A percentile compares a stretch with the other conserved stretches of the same genome.
Conservation (phyloP, 2,888 invertebrate genomes). For the Athrips mouffetella region DNA sequence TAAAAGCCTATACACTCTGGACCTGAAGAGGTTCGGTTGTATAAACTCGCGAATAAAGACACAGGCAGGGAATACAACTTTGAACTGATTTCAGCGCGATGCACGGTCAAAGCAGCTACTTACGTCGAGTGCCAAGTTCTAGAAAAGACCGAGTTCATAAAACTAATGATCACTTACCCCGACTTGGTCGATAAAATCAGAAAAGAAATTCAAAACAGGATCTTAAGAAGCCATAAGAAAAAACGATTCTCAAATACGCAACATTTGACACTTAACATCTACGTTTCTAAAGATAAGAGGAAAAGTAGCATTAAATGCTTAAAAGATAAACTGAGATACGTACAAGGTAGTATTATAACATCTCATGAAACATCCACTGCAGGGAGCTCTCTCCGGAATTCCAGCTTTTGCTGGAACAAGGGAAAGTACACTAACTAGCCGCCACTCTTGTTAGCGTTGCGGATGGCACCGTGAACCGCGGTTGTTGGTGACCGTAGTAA, state of each 20-base stretch:
- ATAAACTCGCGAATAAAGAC: too few species aligned
- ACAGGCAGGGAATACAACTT: too few species aligned
- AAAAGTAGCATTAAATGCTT: slow-evolving; percentile 71
- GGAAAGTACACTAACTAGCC: too few species aligned
- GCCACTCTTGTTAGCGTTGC: too few species aligned
- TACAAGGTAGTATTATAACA: slow-evolving; percentile 47
- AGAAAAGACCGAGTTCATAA: slow-evolving; percentile 66
- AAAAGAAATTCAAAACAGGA: slow-evolving; percentile 50
- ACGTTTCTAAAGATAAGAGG: slow-evolving; percentile 63
- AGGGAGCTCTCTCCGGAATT: too few species aligned
- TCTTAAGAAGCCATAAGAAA: slow-evolving; percentile 40
- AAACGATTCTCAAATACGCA: slow-evolving; percentile 36
- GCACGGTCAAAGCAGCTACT: slow-evolving; percentile 72
- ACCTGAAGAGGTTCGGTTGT: too few species aligned
- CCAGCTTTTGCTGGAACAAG: too few species aligned
- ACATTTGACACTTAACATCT: slow-evolving; percentile 58
- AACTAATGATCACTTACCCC: slow-evolving; percentile 70
- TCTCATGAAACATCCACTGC: too few species aligned
- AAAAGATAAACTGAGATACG: slow-evolving; percentile 64
- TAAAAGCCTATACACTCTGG: too few species aligned
- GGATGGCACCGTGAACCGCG: too few species aligned
- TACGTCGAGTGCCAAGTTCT: slow-evolving; percentile 76
- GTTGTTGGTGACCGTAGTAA: too few species aligned
- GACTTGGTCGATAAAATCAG: slow-evolving; percentile 54
- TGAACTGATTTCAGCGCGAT: slow-evolving; percentile 54